These are phyloP conservation scores for Trypoxylus dichotomus DNA, from an alignment of 1,140 invertebrate species.

Conservation along the genomic window DNA sequence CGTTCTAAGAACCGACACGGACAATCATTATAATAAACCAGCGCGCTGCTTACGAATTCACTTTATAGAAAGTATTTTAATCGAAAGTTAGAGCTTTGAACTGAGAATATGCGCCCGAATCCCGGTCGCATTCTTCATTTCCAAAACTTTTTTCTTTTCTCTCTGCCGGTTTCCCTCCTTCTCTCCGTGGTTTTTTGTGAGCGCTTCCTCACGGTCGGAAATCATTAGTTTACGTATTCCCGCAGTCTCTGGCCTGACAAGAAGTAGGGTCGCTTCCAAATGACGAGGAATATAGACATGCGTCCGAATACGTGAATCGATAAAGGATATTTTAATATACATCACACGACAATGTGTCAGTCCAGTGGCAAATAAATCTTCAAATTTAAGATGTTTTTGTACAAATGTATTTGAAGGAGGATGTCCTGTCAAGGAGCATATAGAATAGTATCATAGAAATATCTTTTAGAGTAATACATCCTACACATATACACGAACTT, in stretches of 20 bases:
- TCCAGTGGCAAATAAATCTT: neutral
- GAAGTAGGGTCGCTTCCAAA: neutral
- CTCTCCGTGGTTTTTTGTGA: neutral
- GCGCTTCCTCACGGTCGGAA: neutral
- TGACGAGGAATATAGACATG: neutral
- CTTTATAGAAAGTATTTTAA: neutral
- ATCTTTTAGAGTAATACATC: too few relatives aligned
- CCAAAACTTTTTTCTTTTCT: neutral
- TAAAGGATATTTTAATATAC: conserved; percentile 1
- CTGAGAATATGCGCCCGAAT: neutral
- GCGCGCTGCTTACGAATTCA: neutral
- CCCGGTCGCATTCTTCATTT: neutral
- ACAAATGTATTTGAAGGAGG: neutral
- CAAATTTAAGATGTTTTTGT: neutral
- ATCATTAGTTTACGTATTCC: neutral
- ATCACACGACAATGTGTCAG: neutral
- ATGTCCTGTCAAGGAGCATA: neutral
- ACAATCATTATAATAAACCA: neutral
- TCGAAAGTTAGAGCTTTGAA: neutral
- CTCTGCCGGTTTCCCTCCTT: neutral
- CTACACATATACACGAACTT: too few relatives aligned
- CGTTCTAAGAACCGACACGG: neutral
- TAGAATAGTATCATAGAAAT: too few relatives aligned
- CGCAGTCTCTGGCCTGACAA: neutral
- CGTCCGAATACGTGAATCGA: neutral